These are phyloP conservation scores for Cepphus grylle DNA, from an alignment of 2,113 vertebrate species.

Conservation along the genomic window DNA sequence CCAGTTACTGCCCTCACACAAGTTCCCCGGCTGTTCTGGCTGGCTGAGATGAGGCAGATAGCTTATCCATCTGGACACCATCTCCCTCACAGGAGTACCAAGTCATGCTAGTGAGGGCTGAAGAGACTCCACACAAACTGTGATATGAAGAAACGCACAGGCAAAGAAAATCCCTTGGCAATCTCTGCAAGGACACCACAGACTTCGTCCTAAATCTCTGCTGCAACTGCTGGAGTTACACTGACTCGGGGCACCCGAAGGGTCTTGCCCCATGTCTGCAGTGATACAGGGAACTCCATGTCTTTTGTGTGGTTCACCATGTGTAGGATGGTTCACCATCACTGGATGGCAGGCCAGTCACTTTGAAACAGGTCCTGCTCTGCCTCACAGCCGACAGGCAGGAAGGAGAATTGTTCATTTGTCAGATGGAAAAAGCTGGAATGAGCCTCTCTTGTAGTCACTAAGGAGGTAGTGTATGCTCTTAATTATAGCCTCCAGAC, in stretches of 20 bases:
- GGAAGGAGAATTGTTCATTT: not conserved
- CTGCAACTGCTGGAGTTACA: not conserved
- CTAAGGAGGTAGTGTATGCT: not conserved
- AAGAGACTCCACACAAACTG: not conserved
- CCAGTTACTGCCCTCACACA: not conserved
- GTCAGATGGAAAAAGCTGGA: not conserved
- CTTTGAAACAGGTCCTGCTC: not conserved
- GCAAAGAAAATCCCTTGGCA: not conserved
- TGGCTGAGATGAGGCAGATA: not conserved
- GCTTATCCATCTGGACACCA: constrained; percentile 31
- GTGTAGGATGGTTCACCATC: not conserved
- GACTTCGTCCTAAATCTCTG: not conserved
- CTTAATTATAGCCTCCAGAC: not conserved
- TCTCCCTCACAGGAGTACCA: not conserved
- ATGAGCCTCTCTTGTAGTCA: not conserved
- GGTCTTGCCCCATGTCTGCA: not conserved
- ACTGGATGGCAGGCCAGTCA: not conserved
- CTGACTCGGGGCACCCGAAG: rapidly evolving
- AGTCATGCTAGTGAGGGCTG: not conserved
- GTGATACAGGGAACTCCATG: not conserved
- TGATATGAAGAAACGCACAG: not conserved
- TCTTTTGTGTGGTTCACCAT: not conserved
- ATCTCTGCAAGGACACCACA: not conserved
- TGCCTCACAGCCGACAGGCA: not conserved
- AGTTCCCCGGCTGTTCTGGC: not conserved